Conservation (phyloP, 1,140 invertebrate genomes). For the Pogonognathellus flavescens region DNA sequence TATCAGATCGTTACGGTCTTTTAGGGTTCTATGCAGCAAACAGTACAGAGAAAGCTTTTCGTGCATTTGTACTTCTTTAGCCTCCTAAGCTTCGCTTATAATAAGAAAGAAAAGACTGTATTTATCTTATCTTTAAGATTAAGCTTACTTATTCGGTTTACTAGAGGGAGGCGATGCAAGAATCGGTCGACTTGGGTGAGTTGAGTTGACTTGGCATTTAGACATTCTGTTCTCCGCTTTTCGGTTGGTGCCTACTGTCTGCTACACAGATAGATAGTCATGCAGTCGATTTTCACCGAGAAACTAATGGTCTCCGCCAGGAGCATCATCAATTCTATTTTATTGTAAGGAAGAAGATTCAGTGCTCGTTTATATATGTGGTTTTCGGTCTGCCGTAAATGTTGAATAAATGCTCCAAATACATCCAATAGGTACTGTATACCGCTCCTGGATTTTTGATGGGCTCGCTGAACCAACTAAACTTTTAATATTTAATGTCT, state of each 20-base stretch:
- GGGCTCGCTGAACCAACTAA: constrained; percentile 27
- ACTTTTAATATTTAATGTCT: constrained; percentile 47
- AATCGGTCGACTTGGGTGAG: constrained; percentile 13
- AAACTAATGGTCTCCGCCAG: constrained; percentile 30
- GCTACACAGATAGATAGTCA: background rate
- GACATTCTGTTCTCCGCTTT: background rate
- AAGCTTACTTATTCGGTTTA: constrained; percentile 37
- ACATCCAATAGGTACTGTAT: background rate
- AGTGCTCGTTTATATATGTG: constrained; percentile 48
- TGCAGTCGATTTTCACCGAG: constrained; percentile 12
- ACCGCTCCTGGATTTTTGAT: constrained; percentile 8
- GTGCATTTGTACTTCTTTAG: constrained; percentile 1
- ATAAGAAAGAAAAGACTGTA: constrained; percentile 21
- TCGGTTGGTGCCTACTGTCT: no score
- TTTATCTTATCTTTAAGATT: constrained; percentile 37
- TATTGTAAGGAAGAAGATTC: constrained; percentile 26
- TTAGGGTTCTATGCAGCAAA: background rate
- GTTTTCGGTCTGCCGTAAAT: constrained; percentile 38
- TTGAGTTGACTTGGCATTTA: constrained; percentile 41
- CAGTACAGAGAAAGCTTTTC: constrained; percentile 10
- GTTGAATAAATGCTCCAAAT: constrained; percentile 19
- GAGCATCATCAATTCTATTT: constrained; percentile 47
- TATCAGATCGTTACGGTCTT: constrained; percentile 34
- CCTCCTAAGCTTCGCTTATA: background rate
- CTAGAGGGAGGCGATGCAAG: background rate